phyloP scores from a whole-genome alignment of 2,888 invertebrate species.

The Elysia crispata region DNA sequence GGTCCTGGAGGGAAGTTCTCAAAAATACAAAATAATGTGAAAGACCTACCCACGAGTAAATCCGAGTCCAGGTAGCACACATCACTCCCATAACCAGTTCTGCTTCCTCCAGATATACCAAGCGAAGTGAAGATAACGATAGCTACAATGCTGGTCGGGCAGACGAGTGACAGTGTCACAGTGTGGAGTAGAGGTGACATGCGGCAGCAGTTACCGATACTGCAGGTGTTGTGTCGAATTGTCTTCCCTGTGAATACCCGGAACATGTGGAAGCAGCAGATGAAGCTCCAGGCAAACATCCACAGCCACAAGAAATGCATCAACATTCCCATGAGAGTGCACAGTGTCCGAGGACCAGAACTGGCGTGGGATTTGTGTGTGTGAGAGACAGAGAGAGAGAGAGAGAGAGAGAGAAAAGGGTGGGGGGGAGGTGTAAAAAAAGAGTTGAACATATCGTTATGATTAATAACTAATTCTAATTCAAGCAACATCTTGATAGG shows the following conservation, averaged over 20 bases:
- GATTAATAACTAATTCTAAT: too few relatives aligned
- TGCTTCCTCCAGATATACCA: not conserved
- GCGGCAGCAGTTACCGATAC: not conserved
- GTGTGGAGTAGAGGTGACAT: not conserved
- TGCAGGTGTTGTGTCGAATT: not conserved
- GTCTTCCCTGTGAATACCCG: conserved; percentile 33
- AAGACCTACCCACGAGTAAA: not conserved
- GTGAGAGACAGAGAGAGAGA: too few relatives aligned
- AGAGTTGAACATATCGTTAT: too few relatives aligned
- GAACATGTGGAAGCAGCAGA: conserved; percentile 33
- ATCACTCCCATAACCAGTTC: conserved; percentile 6
- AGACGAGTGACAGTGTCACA: not conserved
- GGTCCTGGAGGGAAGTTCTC: too few relatives aligned
- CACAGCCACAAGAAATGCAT: conserved; percentile 34
- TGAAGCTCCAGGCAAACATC: conserved; percentile 30
- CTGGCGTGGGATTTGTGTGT: not conserved
- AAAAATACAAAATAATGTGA: too few relatives aligned
- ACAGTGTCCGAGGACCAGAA: not conserved
- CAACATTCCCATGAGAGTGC: not conserved
- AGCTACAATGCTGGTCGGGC: not conserved
- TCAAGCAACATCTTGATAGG: too few relatives aligned
- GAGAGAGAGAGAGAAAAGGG: too few relatives aligned
- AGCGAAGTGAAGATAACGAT: not conserved
- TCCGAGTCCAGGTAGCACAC: conserved; percentile 10
- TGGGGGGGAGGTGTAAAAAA: too few relatives aligned